Conservation (phyloP, 2,797 vertebrate species). For the Gallirallus australis region DNA sequence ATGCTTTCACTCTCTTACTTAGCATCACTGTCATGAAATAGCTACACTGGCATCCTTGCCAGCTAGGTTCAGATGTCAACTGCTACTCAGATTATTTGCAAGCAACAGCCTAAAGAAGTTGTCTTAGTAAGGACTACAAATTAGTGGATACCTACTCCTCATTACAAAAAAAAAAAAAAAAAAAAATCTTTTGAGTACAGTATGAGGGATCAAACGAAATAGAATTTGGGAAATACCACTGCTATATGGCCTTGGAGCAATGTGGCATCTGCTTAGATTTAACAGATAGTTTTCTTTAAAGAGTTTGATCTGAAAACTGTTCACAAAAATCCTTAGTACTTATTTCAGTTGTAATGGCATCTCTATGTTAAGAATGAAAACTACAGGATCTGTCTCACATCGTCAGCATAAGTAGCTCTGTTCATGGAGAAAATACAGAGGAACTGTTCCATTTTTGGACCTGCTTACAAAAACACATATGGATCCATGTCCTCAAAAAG, state of each 20-base stretch:
- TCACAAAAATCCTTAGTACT: neutral
- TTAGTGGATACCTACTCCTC: constrained; percentile 18
- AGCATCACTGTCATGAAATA: constrained; percentile 39
- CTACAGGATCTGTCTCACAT: neutral
- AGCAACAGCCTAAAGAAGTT: constrained; percentile 24
- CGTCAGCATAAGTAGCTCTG: neutral
- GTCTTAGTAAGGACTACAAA: constrained; percentile 49
- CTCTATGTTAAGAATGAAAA: neutral
- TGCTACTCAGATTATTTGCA: neutral
- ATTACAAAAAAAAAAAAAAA: constrained; percentile 29
- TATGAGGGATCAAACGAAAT: constrained; percentile 38
- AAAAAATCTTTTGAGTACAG: neutral
- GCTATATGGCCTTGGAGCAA: neutral
- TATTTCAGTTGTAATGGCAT: neutral
- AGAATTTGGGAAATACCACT: constrained; percentile 30
- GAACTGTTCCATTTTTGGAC: neutral
- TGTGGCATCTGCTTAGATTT: neutral
- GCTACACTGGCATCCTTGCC: constrained; percentile 36
- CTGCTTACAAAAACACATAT: neutral
- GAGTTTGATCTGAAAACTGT: neutral
- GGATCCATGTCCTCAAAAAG: neutral
- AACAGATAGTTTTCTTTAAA: neutral
- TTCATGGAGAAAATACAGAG: neutral
- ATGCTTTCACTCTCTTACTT: constrained; percentile 37
- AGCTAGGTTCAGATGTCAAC: constrained; percentile 54